Base-by-base conservation (phyloP, 1,140 invertebrate genomes). In the Papilio xuthus region DNA sequence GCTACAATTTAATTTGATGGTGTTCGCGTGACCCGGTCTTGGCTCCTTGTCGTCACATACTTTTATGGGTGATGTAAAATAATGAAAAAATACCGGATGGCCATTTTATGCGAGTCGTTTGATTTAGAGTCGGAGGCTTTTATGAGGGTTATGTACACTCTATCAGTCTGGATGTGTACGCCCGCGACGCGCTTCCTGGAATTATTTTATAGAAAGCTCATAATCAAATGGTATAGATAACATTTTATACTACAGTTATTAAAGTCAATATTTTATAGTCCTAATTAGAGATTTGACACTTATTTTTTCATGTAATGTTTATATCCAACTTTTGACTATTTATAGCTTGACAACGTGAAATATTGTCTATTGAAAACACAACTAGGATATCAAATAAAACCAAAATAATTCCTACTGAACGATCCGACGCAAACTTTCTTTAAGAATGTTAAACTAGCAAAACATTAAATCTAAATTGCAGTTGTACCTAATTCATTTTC, bases 51-150 rank as follows among this genome's bases (percentile, higher is more conserved):
- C 88, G 87, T 87, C 89, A 88, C 88, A 87, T 88, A 88, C 83
- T 87, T 92, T 93, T 92, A 93, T 88, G 85, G 77, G 83, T 85
- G 88, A 92, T 90, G 90, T 92, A 90, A 90, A 92, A 90, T 91
- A 90, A 91, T 92, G 88, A 91, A 93, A 89, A 92, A 92, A 89
- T 89, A 89, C 89, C 87, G 80, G 82, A 82, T 82, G 83, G 82
- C 77, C 79, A 80, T 87, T 90, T 91, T 90, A 91, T 89, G 87
- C 77, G 76, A 67, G 75, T 75, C 76, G 82, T 90, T 88, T 91
- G 90, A 92, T 92, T 93, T 93, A 92, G 80, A 79, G 82, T 78
- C 69, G 74, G 56, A 72, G 71, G 83, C 60, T 85, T 90, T 89
- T 86, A 86, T 76, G 79, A 79, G 37, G 69, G 63, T 56, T 28